A percentile compares a stretch with the other conserved stretches of the same genome.
Conservation (phyloP, 1,140 invertebrate species). For the Asbolus verrucosus region DNA sequence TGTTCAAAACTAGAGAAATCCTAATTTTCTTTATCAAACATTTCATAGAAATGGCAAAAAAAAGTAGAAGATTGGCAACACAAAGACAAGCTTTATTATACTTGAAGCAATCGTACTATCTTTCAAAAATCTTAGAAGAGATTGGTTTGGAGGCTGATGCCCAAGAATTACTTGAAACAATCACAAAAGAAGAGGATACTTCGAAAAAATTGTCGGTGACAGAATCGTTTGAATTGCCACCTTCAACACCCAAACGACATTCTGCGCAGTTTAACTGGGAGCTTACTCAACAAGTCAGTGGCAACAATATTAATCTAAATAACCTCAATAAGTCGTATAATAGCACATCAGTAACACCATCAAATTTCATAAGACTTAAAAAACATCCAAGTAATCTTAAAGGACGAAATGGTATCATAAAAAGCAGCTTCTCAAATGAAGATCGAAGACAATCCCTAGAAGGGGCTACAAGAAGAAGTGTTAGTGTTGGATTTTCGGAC, state of each 20-base stretch:
- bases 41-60: slow-evolving; percentile 75
- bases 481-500: slow-evolving; percentile 9
- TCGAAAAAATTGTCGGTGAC: slow-evolving; percentile 13
- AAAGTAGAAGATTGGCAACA: slow-evolving; percentile 71
- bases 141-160: slow-evolving; percentile 65
- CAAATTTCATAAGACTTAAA: slow-evolving; percentile 2
- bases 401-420: neutral
- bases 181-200: slow-evolving; percentile 47
- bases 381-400: slow-evolving; percentile 11
- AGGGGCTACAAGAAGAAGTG: neutral
- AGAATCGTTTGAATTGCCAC: slow-evolving; percentile 15
- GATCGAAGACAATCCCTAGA: slow-evolving; percentile 3
- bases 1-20: slow-evolving; percentile 59
- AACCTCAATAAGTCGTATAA: slow-evolving; percentile 36
- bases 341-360: neutral
- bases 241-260: slow-evolving; percentile 29
- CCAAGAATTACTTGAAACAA: slow-evolving; percentile 47
- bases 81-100: slow-evolving; percentile 73
- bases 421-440: neutral
- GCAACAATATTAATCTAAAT: slow-evolving; percentile 40
- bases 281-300: slow-evolving; percentile 38
- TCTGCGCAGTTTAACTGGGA: slow-evolving; percentile 31
- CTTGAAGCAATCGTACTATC: slow-evolving; percentile 75
- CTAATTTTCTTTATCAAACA: slow-evolving; percentile 78
- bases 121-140: slow-evolving; percentile 74